Conservation (phyloP, 37 sponge, comb jelly and placozoan genomes). For the Beroe forskalii region DNA sequence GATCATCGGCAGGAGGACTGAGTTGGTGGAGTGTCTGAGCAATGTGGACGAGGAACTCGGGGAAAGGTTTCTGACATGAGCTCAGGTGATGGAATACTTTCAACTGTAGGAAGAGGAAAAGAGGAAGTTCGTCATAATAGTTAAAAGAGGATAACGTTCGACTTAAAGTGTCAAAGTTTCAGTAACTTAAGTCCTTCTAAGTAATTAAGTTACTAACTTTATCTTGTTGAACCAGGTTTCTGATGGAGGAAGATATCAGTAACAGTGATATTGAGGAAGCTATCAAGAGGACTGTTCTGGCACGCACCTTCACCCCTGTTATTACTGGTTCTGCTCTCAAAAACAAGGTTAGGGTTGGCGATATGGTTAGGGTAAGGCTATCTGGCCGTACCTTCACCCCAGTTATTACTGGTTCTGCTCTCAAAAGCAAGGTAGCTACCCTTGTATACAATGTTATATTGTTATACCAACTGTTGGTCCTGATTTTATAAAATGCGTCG, state of each 20-base stretch:
- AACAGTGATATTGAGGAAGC: slow-evolving; percentile 70
- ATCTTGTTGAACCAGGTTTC: neutral
- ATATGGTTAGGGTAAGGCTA: slow-evolving; percentile 73
- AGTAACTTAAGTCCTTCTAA: too few species aligned
- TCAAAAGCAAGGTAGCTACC: slow-evolving; percentile 99
- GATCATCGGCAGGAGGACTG: slow-evolving; percentile 66
- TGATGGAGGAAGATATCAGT: slow-evolving; percentile 43
- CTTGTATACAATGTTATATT: too few species aligned
- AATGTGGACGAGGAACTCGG: slow-evolving; percentile 92
- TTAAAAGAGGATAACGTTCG: too few species aligned
- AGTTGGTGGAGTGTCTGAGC: slow-evolving; percentile 71
- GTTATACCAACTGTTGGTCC: neutral
- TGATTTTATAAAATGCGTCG: neutral
- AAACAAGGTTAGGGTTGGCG: slow-evolving; percentile 97
- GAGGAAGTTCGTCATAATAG: slow-evolving; percentile 63
- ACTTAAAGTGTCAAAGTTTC: too few species aligned
- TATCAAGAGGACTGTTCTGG: slow-evolving; percentile 78
- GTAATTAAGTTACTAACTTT: neutral
- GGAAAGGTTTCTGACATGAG: too few species aligned
- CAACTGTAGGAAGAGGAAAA: slow-evolving; percentile 72
- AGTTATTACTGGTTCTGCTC: slow-evolving; percentile 93
- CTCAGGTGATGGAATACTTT: slow-evolving; percentile 73
- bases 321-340: slow-evolving; percentile 94
- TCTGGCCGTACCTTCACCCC: slow-evolving; percentile 91
- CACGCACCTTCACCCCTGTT: slow-evolving; percentile 88